Evolutionary conservation across 2,113 vertebrate genomes (phyloP), one percentile per base, ranked within the genome.

Genomic region (Triplophysa rosa): DNA sequence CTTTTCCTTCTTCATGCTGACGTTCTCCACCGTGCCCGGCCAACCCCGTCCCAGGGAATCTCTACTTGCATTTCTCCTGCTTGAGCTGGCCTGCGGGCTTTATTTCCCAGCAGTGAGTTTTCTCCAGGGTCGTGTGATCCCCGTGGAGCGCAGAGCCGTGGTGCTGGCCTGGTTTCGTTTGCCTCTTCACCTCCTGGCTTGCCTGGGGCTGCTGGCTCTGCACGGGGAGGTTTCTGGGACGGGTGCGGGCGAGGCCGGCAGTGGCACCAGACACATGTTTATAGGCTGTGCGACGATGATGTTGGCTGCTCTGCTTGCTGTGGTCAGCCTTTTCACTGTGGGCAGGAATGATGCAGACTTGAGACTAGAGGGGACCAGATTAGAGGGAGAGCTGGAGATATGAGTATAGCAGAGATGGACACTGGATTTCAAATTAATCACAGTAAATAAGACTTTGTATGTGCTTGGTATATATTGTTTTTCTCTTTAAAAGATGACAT

Each of bases 91-190:
- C 66, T 94, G 94, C 24, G 96, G 96, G 0, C 93, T 98, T 2
- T 98, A 98, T 87, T 98, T 98, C 84, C 96, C 96, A 0, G 93
- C 96, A 2, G 94, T 98, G 89, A 94, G 94, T 63, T 98, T 98
- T 83, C 93, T 98, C 17, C 93, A 97, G 67, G 89, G 92, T 56
- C 92, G 95, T 0, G 93, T 96, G 67, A 94, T 98, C 85, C 95
- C 96, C 0, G 94, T 96, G 71, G 94, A 95, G 47, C 95, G 95
- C 62, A 91, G 94, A 13, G 86, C 90, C 0, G 92, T 93, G 0
- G 95, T 98, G 1, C 87, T 96, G 84, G 93, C 95, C 85, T 98
- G 96, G 95, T 97, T 97, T 84, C 92, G 96, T 8, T 88, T 98
- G 26, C 96, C 96, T 0, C 89, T 98, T 68, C 92, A 96, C 88